Evolutionary conservation across 1,140 invertebrate genomes (phyloP), one percentile per base, ranked within the genome.

Genomic region (Streblospio benedicti): DNA sequence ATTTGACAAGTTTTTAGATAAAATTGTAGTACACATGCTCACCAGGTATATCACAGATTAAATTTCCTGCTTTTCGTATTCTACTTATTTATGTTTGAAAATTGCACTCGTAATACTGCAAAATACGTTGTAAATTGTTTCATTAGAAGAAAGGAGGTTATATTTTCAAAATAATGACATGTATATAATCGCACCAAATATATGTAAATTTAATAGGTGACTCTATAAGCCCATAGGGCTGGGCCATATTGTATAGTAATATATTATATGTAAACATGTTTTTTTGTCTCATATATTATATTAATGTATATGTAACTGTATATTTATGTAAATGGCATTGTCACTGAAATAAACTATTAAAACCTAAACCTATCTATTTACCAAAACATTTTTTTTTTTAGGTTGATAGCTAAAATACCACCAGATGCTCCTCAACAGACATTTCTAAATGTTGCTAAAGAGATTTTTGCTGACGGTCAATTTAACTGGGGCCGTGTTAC

Each of bases 401-500:
- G 73, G 9, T 43, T 73, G 32, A 69, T 75, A 32, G 45, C 51
- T n/a, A 60, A 63, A 59, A 68, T 77, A 6, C 62, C 69, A n/a
- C 69, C 71, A 16, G 69, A 75, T 59, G 69, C 68, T 28, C 65
- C 72, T 23, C 63, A 70, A 32, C 59, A 71, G 16, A 75, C 72
- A 18, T 74, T 77, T 56, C 57, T 71, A 6, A 69, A 65, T 59
- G 73, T 77, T 31, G 75, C 75, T 45, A 67, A 66, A 41, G 67
- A 71, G 49, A 71, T 77, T 27, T 75, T 77, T 60, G 41, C 60
- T 9, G 74, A 76, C 68, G 74, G 74, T 30, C 59, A 71, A 2
- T 73, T 71, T 53, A 76, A 71, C 64, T 77, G 75, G 75, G 74
- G 74, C 6, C 56, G 73, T 55, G 71, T 77, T 27, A 73, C 71